phyloP scores from a whole-genome alignment of 1,140 invertebrate species.

The Streblospio benedicti region DNA sequence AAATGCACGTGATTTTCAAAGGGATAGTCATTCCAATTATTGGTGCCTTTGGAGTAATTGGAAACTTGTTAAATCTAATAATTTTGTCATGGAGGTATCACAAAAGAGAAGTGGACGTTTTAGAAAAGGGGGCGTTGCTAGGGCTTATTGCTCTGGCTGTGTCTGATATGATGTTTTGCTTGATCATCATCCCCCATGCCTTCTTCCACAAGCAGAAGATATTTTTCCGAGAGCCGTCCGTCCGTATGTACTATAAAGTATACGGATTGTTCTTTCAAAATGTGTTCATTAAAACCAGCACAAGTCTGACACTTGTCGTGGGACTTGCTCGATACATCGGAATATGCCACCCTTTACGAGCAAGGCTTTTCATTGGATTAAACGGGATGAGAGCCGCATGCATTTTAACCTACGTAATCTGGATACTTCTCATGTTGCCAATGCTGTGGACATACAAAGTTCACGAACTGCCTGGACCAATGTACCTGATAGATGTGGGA shows the following conservation, averaged over 20 bases:
- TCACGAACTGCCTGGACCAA: background rate
- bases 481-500: constrained; percentile 6
- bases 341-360: constrained; percentile 14
- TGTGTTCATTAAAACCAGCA: constrained; percentile 16
- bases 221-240: background rate
- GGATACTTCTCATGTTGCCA: constrained; percentile 34
- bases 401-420: constrained; percentile 31
- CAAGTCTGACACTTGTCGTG: constrained; percentile 14
- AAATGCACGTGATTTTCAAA: no score
- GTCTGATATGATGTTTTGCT: constrained; percentile 14
- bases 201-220: background rate
- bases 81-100: constrained; percentile 28
- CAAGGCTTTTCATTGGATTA: constrained; percentile 1
- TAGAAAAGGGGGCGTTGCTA: constrained; percentile 2
- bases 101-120: constrained; percentile 21
- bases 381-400: constrained; percentile 20
- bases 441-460: constrained; percentile 35
- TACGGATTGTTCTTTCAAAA: constrained; percentile 11
- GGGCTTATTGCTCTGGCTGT: constrained; percentile 13
- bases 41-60: constrained; percentile 32
- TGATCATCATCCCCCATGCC: background rate
- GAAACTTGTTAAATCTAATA: constrained; percentile 37
- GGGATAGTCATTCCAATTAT: constrained; percentile 32
- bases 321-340: constrained; percentile 10
- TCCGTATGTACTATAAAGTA: background rate